Conservation (phyloP, 2,113 vertebrate genomes). For the Brachyistius frenatus region DNA sequence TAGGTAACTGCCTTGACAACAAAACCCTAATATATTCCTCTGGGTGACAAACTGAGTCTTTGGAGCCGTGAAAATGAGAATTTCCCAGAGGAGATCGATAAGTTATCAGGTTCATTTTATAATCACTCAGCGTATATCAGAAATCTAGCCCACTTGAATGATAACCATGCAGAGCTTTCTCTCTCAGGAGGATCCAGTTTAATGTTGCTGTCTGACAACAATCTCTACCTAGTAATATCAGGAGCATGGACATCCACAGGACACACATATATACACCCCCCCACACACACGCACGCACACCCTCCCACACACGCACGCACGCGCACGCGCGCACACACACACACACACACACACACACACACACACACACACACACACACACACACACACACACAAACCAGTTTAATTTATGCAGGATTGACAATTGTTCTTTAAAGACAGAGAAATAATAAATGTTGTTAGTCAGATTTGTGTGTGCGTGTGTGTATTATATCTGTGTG, state of each 20-base stretch:
- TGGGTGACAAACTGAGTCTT: conserved; percentile 12
- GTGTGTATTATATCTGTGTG: conserved; percentile 23
- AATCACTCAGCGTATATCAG: conserved; percentile 41
- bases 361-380: not conserved
- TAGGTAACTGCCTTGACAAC: not conserved
- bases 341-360: not conserved
- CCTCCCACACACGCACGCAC: not conserved
- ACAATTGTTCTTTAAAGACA: conserved; percentile 25
- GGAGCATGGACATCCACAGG: conserved; percentile 36
- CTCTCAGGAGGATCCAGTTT: conserved; percentile 40
- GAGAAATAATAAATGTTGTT: conserved; percentile 32
- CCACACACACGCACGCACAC: not conserved
- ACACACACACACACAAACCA: not conserved
- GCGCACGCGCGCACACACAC: not conserved
- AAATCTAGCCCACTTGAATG: conserved; percentile 41
- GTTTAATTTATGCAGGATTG: conserved; percentile 3
- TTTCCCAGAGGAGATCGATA: conserved; percentile 65
- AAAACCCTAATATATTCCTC: conserved; percentile 4
- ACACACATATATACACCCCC: conserved; percentile 7
- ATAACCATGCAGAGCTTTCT: conserved; percentile 34
- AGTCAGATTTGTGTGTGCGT: conserved; percentile 20
- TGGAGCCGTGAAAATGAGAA: conserved; percentile 26
- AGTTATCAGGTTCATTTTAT: conserved; percentile 50
- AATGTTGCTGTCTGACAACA: conserved; percentile 50
- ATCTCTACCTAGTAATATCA: conserved; percentile 40